These are phyloP conservation scores for Eulemur rubriventer DNA, from an alignment of 2,797 vertebrate species.

Conservation along the genomic window DNA sequence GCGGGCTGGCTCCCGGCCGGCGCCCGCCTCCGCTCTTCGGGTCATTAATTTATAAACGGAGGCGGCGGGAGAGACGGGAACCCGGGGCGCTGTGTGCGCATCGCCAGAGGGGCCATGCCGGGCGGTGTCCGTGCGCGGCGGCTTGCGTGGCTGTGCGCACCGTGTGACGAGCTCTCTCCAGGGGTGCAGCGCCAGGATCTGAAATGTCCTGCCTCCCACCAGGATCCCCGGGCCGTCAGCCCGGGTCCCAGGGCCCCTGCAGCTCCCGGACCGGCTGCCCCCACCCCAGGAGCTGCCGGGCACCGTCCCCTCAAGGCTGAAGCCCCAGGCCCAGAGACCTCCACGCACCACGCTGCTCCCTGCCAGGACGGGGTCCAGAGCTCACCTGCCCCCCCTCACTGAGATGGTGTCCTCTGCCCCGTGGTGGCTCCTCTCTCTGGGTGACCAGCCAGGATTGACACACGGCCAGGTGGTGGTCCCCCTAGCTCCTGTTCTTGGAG, in stretches of 20 bases:
- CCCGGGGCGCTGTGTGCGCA: background rate
- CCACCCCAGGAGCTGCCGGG: no score
- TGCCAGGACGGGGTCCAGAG: background rate
- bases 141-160: background rate
- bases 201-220: background rate
- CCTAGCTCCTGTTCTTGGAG: background rate
- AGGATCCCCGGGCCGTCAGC: background rate
- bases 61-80: background rate
- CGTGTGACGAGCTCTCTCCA: background rate
- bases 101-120: background rate
- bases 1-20: conserved; percentile 78
- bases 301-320: background rate
- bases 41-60: conserved; percentile 79
- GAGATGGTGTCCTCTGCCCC: background rate
- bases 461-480: background rate
- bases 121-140: background rate
- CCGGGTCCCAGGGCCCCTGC: background rate
- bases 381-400: background rate
- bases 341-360: background rate
- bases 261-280: background rate
- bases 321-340: background rate
- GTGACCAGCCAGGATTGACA: background rate
- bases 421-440: background rate
- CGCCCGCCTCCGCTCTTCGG: conserved; percentile 60
- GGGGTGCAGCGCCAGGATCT: background rate